These are phyloP conservation scores for Argynnis bischoffii DNA, from an alignment of 2,888 invertebrate genomes.

Conservation along the genomic window DNA sequence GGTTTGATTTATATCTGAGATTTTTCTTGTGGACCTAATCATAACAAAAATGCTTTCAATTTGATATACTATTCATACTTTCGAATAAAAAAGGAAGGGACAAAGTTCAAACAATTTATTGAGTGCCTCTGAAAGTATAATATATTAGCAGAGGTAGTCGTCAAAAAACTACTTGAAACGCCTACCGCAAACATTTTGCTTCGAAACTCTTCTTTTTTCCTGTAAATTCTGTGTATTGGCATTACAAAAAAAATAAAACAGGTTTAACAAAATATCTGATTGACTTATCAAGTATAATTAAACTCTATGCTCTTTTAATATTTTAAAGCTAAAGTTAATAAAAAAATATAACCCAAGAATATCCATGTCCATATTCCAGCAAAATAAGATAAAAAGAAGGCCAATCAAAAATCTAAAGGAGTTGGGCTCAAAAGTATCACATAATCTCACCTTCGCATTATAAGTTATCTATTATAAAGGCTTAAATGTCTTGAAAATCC, in stretches of 20 bases:
- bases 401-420: too few relatives aligned
- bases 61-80: slow-evolving; percentile 22
- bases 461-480: too few relatives aligned
- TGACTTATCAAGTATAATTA: too few relatives aligned
- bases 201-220: neutral
- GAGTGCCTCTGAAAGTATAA: slow-evolving; percentile 10
- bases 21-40: slow-evolving; percentile 29
- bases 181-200: slow-evolving; percentile 1
- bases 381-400: too few relatives aligned
- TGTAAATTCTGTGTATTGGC: neutral
- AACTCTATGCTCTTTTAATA: too few relatives aligned
- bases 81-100: slow-evolving; percentile 14
- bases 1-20: slow-evolving; percentile 27
- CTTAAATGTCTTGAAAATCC: too few relatives aligned
- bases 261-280: neutral
- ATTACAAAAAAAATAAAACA: neutral
- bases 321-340: too few relatives aligned
- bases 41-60: slow-evolving; percentile 27
- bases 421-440: too few relatives aligned
- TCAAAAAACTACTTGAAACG: slow-evolving; percentile 7
- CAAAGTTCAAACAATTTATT: slow-evolving; percentile 20
- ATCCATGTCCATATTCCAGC: too few relatives aligned
- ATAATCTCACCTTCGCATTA: too few relatives aligned
- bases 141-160: slow-evolving; percentile 8
- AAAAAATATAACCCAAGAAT: too few relatives aligned